These are phyloP conservation scores for Psettodes erumei DNA, from an alignment of 2,113 vertebrate genomes.

Conservation along the genomic window DNA sequence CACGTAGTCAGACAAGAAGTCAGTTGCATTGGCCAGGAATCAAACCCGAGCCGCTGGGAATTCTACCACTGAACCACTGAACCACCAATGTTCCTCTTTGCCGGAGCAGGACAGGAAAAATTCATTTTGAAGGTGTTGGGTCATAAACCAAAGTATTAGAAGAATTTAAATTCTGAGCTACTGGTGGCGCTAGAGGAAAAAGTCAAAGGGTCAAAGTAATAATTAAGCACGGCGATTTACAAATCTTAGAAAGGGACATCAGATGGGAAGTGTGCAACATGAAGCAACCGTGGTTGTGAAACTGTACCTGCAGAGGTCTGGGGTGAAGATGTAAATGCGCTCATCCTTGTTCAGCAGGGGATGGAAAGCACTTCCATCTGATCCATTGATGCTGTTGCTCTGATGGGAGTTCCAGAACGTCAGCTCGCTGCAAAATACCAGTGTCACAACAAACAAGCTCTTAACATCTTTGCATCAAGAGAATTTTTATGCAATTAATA, in stretches of 20 bases:
- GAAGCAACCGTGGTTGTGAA: background rate
- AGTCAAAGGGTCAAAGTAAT: too few relatives aligned
- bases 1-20: too few relatives aligned
- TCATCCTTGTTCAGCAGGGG: slow-evolving; percentile 89
- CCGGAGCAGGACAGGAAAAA: too few relatives aligned
- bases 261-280: too few relatives aligned
- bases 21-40: too few relatives aligned
- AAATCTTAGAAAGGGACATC: too few relatives aligned
- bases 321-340: slow-evolving; percentile 88
- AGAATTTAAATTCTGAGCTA: background rate
- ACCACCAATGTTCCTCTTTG: too few relatives aligned
- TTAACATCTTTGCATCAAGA: background rate
- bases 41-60: too few relatives aligned
- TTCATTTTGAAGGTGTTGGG: background rate
- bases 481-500: too few relatives aligned
- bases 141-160: background rate
- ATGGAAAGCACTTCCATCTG: slow-evolving; percentile 94
- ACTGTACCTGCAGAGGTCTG: slow-evolving; percentile 94
- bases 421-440: slow-evolving; percentile 74
- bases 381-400: slow-evolving; percentile 95
- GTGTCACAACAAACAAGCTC: background rate
- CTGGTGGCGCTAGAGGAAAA: slow-evolving; percentile 3
- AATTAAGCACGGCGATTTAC: too few relatives aligned
- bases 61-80: too few relatives aligned
- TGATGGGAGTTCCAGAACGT: slow-evolving; percentile 87